Conservation (phyloP, 2,797 vertebrate genomes). For the Sebastes kiyomatsui region DNA sequence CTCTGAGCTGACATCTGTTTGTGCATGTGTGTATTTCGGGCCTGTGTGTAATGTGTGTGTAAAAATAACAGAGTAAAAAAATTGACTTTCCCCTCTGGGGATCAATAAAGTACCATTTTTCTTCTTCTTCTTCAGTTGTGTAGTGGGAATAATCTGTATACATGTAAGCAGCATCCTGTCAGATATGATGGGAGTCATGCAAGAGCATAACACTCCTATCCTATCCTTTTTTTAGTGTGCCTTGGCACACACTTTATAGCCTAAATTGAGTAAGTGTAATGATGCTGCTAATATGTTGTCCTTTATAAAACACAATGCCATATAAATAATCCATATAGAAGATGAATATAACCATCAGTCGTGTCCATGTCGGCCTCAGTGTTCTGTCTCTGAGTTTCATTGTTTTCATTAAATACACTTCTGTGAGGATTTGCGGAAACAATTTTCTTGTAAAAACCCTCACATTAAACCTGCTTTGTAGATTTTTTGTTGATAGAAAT, state of each 20-base stretch:
- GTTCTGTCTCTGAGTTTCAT: neutral
- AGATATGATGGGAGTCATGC: neutral
- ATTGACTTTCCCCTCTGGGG: no score
- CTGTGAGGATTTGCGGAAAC: no score
- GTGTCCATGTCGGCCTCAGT: neutral
- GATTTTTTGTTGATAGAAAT: neutral
- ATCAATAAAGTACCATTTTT: fast-evolving
- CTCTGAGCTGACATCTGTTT: no score
- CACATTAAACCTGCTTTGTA: neutral
- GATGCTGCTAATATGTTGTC: neutral
- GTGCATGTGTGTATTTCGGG: no score
- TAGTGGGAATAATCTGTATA: no score
- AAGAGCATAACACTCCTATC: neutral
- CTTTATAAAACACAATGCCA: neutral
- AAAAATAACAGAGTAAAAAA: no score
- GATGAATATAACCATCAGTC: neutral
- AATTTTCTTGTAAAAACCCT: neutral
- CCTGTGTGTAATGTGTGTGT: no score
- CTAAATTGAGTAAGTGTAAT: neutral
- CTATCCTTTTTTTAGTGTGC: neutral
- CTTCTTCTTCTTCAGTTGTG: no score
- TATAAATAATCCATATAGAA: neutral
- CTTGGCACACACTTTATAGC: neutral
- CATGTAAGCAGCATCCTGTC: neutral
- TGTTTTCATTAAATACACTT: neutral